Base-by-base conservation (phyloP, 2,888 invertebrate species). In the Dryobotodes eremita region DNA sequence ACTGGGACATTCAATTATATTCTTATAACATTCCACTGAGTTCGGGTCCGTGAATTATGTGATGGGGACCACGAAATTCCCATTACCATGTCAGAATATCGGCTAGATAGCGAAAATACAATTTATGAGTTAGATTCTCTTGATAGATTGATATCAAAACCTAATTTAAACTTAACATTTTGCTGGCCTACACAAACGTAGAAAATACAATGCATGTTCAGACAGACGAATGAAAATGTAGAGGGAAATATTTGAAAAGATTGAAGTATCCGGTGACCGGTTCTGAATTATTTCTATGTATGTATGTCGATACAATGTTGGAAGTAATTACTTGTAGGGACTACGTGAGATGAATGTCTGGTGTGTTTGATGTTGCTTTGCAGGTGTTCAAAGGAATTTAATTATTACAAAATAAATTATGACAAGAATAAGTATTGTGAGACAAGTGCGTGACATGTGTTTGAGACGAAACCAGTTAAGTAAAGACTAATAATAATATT, bases 1-100 rank as follows among this genome's bases (percentile, higher is more conserved):
- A 79, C 66, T 50, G 71, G 66, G 65, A 86, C 89, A 90, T 92
- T 91, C 91, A 93, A 92, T 93, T 93, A 92, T 91, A 90, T 92
- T 92, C 87, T 90, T 92, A 92, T 89, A 91, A 89, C 83, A 89
- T 92, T 90, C 90, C 87, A 86, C 85, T 88, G 89, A 86, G 90
- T 92, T 90, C 80, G 83, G 86, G 84, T 90, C 90, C 89, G 82
- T 89, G 89, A 92, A 88, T 89, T 91, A 92, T 90, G 89, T 88
- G 79, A 86, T 82, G 83, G 79, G 87, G 80, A 85, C 84, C 85
- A 72, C 77, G 62, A 77, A 80, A 77, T 77, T 77, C 75, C 88
- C 90, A 92, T 92, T 91, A 90, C 88, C 85, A 84, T 89, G 88
- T 86, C 88, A 85, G 82, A 88, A 90, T 90, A 90, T 90, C 88